Evolutionary conservation across 1,140 invertebrate genomes (phyloP).

Genomic region (Mesaphorura yosii): DNA sequence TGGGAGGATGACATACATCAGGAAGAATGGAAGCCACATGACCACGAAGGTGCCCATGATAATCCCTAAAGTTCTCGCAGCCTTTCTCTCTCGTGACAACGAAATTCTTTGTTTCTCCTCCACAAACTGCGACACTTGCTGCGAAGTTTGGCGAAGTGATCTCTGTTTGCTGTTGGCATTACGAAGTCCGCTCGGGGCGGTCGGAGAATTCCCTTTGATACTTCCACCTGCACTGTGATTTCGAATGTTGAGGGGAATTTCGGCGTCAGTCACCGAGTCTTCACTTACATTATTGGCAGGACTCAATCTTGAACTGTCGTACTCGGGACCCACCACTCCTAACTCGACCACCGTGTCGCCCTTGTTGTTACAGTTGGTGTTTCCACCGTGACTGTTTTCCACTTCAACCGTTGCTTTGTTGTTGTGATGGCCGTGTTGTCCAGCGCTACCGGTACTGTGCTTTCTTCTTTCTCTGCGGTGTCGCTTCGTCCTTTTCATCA

Average conservation of each 20-base stretch:
- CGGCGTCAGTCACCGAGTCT: constrained; percentile 50
- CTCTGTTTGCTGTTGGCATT: constrained; percentile 37
- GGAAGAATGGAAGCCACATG: constrained; percentile 93
- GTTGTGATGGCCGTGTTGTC: too few species aligned
- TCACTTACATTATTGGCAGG: constrained; percentile 48
- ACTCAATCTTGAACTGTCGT: constrained; percentile 42
- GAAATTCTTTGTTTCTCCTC: constrained; percentile 89
- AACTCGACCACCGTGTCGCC: too few species aligned
- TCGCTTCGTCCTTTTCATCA: constrained; percentile 1
- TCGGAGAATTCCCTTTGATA: constrained; percentile 23
- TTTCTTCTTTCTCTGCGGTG: constrained; percentile 1
- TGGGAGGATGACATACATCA: constrained; percentile 83
- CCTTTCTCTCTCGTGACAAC: constrained; percentile 76
- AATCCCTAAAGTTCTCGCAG: constrained; percentile 80
- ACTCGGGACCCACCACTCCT: constrained; percentile 20
- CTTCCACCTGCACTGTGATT: constrained; percentile 14
- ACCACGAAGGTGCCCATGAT: constrained; percentile 84
- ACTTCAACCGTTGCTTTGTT: not conserved
- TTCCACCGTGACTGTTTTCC: not conserved
- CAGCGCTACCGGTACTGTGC: not conserved
- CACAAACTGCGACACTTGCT: constrained; percentile 74
- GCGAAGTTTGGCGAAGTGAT: constrained; percentile 32
- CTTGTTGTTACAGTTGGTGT: not conserved
- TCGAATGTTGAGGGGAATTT: constrained; percentile 18
- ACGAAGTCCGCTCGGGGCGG: constrained; percentile 6